Base-by-base conservation (phyloP, 2,888 invertebrate species). In the Galeruca laticollis region DNA sequence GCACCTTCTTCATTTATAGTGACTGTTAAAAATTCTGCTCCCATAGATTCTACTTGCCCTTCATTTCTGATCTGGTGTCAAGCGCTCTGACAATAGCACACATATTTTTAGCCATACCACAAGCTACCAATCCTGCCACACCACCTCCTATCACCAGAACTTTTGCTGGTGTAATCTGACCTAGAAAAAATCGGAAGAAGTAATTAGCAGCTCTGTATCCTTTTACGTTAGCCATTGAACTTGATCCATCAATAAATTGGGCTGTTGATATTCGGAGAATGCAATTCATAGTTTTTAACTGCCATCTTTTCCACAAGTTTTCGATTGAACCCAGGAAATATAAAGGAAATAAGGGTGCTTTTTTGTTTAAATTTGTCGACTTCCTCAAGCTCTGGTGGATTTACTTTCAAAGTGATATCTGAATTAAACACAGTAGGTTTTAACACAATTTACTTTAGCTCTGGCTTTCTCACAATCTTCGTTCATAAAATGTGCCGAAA, bases 191-290 rank as follows among this genome's bases (percentile, higher is more conserved):
- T 77, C 95, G 87, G 13, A 95, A 95, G 84, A 94, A 96, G 82
- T 95, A 88, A 77, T 94, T 94, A 0, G 96, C 94, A 10, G 96
- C 95, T 86, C 95, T 89, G 86, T 96, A 96, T 4, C 96, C 95
- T 31, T 94, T 90, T 74, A 96, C 93, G 82, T 96, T 96, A 0
- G 95, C 95, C 96, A 96, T 96, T 0, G 96, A 96, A 82, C 94
- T 94, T 2, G 96, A 88, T 0, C 93, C 96, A 84, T 96, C 96
- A 84, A 95, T 96, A 0, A 94, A 94, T 86, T 96, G 96, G 20
- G 96, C 96, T 71, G 96, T 88, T 73, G 93, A 92, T 76, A 96
- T 96, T 61, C 96, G 89, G 0, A 96, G 96, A 76, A 96, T 89
- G 83, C 94, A 94, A 83, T 96, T 96, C 95, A 96, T 96, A 10